Base-by-base conservation (phyloP, 2,113 vertebrate species). In the Vicugna pacos region DNA sequence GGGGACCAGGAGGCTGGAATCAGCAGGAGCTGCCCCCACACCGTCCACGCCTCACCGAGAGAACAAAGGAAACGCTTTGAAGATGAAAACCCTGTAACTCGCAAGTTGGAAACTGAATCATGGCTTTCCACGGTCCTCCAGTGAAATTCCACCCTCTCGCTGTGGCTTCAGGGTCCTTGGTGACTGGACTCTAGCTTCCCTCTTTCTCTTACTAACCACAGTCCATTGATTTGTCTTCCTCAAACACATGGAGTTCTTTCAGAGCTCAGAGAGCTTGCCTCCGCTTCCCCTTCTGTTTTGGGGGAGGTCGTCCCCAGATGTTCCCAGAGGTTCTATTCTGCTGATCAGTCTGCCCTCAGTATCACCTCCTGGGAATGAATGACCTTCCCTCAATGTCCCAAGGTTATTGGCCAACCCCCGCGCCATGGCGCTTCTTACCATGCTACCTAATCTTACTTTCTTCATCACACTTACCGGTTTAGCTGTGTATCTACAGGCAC, bases 11-110 rank as follows among this genome's bases (percentile, higher is more conserved):
- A n/a, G 32, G 19, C 19, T 2, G n/a, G 54, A 15, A 10, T 4
- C 6, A 1, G 0, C 8, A 42, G n/a, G 12, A n/a, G 32, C 54
- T 28, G 0, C 30, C 30, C 0, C 8, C 10, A 0, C 4, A 1
- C 17, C 20, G 8, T 10, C 48, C 54, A 4, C 3, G 15, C 13
- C 14, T 48, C 48, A 13, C 75, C 2, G 13, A 42, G 28, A 8
- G 35, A n/a, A 3, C 35, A 79, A 13, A n/a, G 26, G 20, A 9
- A 72, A 28, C 42, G 17, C 30, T 77, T 8, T 1, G 14, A 79
- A 65, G 32, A 28, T 2, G 11, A 17, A 2, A 13, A 3, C 28
- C 38, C 4, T 46, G 17, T n/a, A 15, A 14, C 54, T 38, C 20
- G 56, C 19, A 52, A 16, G 19, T n/a, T 60, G 12, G 38, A 82